Base-by-base conservation (phyloP, 2,797 vertebrate species). In the Paratrypauchen microcephalus region DNA sequence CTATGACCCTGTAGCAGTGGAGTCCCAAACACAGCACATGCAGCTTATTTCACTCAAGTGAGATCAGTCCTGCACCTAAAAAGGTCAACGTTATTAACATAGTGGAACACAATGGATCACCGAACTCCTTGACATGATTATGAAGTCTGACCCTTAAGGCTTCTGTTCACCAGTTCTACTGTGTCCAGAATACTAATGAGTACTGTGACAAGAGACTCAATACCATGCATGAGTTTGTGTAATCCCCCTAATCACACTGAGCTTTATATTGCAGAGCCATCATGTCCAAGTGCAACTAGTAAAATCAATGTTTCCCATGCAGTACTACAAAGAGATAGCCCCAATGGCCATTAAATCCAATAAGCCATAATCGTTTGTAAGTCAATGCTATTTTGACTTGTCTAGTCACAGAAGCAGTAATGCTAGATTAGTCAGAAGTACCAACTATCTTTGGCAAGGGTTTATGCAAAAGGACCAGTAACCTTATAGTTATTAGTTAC, bases 11-110 rank as follows among this genome's bases (percentile, higher is more conserved):
- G 57, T 16, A 60, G 68, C 21, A 41, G 50, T 54, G 41, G 54
- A 75, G 66, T 50, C 60, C 54, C 39, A 54, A 9, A 21, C 32
- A 13, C 26, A 32, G 55, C 62, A 62, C 54, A 69, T n/a, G 30
- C 47, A 65, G 68, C 65, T 65, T 71, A 71, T 73, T 76, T 75
- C 57, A 73, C 66, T 71, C 54, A 68, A 78, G 78, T 66, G 30
- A 24, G 6, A 67, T 15, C 28, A 11, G 28, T 60, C 62, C 60
- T 36, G 41, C 52, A 32, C 47, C 63, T 65, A 68, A 72, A 82
- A 82, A 83, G 80, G 83, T 84, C 81, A 77, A 65, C 18, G 26
- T 80, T 80, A 84, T 87, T 86, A 84, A 79, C 79, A 80, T 71
- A 69, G 73, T n/a, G 50, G 66, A 81, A 77, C 66, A 77, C 72